A percentile compares a stretch with the other conserved stretches of the same genome.
Conservation (phyloP, 1,140 invertebrate species). For the Trichonephila clavata region DNA sequence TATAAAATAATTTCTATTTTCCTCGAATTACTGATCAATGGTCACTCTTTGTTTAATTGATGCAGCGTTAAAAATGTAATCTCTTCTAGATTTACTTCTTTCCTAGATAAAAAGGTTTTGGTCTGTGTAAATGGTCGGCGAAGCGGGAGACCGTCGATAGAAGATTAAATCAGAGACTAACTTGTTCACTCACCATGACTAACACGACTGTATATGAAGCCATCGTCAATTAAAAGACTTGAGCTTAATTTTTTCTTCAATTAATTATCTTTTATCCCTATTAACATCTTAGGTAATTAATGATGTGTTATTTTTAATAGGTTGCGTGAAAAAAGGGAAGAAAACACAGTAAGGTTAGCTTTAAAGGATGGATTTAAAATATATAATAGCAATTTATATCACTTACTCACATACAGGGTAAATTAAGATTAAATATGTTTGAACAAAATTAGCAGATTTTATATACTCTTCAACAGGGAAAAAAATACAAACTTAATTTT, state of each 20-base stretch:
- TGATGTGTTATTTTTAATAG: too few species aligned
- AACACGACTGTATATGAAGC: neutral
- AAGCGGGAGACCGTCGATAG: neutral
- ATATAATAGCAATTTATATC: too few species aligned
- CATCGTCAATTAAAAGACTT: neutral
- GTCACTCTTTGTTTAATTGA: neutral
- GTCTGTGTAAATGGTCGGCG: neutral
- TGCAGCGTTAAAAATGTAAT: neutral
- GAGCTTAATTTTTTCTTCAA: neutral
- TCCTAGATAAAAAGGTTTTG: neutral
- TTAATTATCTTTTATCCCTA: neutral
- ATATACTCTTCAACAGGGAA: too few species aligned
- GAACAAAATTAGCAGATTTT: too few species aligned
- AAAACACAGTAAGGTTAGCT: too few species aligned
- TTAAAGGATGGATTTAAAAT: too few species aligned
- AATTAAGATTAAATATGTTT: too few species aligned
- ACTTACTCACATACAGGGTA: too few species aligned
- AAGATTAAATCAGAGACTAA: slow-evolving; percentile 6
- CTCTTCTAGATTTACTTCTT: neutral
- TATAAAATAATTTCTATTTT: too few species aligned
- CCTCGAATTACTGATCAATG: neutral
- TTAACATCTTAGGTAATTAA: too few species aligned
- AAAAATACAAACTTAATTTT: too few species aligned
- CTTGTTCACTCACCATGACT: neutral
- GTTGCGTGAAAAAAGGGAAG: too few species aligned